These are phyloP conservation scores for Xylota sylvarum DNA, from an alignment of 2,888 invertebrate species.

Conservation along the genomic window DNA sequence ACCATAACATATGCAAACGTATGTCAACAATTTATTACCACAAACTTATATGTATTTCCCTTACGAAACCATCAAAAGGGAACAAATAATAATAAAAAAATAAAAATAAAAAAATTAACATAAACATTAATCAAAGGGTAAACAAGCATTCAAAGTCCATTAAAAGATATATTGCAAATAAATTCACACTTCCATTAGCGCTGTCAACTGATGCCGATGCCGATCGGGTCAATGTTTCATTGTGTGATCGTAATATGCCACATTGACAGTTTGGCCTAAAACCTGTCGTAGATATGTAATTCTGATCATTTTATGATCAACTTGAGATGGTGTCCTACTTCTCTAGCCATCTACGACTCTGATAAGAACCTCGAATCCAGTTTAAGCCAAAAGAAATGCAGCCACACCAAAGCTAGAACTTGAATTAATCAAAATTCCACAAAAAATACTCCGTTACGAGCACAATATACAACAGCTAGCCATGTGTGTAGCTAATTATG, in stretches of 20 bases:
- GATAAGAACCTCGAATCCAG: not conserved
- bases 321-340: constrained; percentile 19
- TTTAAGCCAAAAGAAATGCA: not conserved
- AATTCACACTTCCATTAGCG: constrained; percentile 17
- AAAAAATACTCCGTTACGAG: constrained; percentile 10
- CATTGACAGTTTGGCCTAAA: not conserved
- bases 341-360: not conserved
- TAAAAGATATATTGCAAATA: constrained; percentile 14
- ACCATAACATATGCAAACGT: not conserved
- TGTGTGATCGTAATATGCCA: not conserved
- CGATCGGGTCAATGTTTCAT: constrained; percentile 36
- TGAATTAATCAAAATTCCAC: constrained; percentile 15
- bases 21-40: constrained; percentile 4
- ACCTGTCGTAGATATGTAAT: not conserved
- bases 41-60: not conserved
- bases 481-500: not conserved
- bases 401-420: not conserved
- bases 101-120: not conserved
- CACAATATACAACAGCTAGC: not conserved
- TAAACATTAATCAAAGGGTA: constrained; percentile 5
- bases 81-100: not conserved
- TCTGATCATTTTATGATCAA: constrained; percentile 9
- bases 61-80: not conserved
- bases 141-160: constrained; percentile 16
- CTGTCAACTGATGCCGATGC: not conserved